Percentiles rank a stretch among this genome's conserved stretches.
These are phyloP conservation scores for Leptopilina drosophilae DNA, from an alignment of 2,888 invertebrate genomes.

Conservation along the genomic window DNA sequence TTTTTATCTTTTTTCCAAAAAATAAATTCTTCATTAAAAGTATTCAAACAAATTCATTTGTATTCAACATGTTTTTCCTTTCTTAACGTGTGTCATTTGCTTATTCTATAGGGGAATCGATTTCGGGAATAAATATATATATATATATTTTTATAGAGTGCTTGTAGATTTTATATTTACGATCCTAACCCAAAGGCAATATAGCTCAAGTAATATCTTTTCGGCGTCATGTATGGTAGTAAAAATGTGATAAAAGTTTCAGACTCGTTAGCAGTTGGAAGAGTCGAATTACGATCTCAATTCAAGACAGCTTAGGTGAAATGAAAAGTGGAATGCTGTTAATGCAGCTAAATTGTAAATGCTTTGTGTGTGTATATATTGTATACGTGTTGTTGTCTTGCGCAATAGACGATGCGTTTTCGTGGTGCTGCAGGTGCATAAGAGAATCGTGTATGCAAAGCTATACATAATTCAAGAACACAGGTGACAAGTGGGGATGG, in stretches of 20 bases:
- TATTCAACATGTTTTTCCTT: not conserved
- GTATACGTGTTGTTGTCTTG: slow-evolving; percentile 23
- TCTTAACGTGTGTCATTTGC: not conserved
- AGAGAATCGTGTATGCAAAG: slow-evolving; percentile 38
- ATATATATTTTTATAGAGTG: slow-evolving; percentile 11
- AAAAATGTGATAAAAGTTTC: slow-evolving; percentile 32
- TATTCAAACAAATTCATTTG: no score
- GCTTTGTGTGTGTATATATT: slow-evolving; percentile 45
- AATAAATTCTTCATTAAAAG: not conserved
- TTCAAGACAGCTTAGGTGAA: slow-evolving; percentile 16
- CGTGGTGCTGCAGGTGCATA: not conserved
- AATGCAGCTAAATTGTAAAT: slow-evolving; percentile 51
- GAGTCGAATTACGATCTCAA: slow-evolving; percentile 21
- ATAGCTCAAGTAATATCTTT: slow-evolving; percentile 24
- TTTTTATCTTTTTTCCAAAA: not conserved
- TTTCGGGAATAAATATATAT: not conserved
- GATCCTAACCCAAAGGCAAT: slow-evolving; percentile 9
- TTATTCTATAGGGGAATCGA: not conserved
- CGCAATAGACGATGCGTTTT: slow-evolving; percentile 39
- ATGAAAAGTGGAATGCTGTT: slow-evolving; percentile 35
- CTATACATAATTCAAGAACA: slow-evolving; percentile 63
- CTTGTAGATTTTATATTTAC: slow-evolving; percentile 28
- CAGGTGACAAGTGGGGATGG: slow-evolving; percentile 63
- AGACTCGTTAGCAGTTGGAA: slow-evolving; percentile 28
- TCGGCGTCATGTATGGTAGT: slow-evolving; percentile 6